Evolutionary conservation across 2,113 vertebrate species (phyloP).

Genomic region (Melanocharis versteri): DNA sequence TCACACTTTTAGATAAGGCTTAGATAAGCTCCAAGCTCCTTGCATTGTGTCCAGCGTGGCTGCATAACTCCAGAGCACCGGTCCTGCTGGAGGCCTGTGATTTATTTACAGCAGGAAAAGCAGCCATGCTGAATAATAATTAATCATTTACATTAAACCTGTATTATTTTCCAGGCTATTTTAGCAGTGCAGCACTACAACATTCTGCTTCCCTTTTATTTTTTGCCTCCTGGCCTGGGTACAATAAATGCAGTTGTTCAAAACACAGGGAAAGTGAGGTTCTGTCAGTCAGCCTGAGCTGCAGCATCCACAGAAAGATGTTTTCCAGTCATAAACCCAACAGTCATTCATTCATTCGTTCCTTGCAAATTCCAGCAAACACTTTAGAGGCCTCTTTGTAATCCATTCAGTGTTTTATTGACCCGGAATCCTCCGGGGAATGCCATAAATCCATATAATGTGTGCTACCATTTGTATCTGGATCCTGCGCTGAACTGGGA

Average conservation of each 20-base stretch:
- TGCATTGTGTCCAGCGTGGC: fast-evolving
- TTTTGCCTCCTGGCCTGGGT: neutral
- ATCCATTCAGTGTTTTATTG: constrained; percentile 41
- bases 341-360: constrained; percentile 46
- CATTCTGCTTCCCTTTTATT: neutral
- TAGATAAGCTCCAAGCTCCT: neutral
- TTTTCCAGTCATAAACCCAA: constrained; percentile 27
- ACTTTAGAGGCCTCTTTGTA: constrained; percentile 36
- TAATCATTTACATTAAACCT: neutral
- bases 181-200: neutral
- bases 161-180: neutral
- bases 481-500: neutral
- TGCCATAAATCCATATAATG: constrained; percentile 32
- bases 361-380: constrained; percentile 48
- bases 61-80: neutral
- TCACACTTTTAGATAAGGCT: neutral
- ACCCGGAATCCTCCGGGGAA: constrained; percentile 29
- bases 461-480: constrained; percentile 3
- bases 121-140: neutral
- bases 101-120: neutral
- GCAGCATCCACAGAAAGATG: constrained; percentile 13
- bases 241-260: neutral
- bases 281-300: neutral
- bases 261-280: neutral
- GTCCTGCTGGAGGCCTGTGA: neutral